Conservation (phyloP, 2,797 vertebrate species). For the Pterois miles region DNA sequence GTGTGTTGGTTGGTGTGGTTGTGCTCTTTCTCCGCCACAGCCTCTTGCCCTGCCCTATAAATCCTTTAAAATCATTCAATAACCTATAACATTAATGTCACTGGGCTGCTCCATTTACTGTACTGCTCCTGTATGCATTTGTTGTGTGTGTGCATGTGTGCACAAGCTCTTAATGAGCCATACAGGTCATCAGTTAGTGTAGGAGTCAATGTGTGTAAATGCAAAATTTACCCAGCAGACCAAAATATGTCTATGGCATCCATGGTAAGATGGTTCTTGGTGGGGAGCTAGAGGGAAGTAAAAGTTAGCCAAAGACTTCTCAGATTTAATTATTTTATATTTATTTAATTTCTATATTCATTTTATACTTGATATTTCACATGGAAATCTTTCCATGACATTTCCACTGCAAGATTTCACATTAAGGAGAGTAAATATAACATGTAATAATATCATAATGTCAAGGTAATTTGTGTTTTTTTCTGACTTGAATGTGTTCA, state of each 20-base stretch:
- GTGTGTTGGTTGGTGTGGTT: no score
- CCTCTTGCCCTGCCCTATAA: slow-evolving; percentile 77
- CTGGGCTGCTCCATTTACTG: slow-evolving; percentile 74
- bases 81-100: slow-evolving; percentile 83
- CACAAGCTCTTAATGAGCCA: slow-evolving; percentile 38
- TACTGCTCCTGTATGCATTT: slow-evolving; percentile 48
- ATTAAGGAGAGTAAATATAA: neutral
- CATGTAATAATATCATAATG: no score
- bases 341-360: no score
- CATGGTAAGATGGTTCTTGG: slow-evolving; percentile 10
- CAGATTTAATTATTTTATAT: neutral
- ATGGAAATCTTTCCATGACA: neutral
- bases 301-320: slow-evolving; percentile 17
- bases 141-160: slow-evolving; percentile 52
- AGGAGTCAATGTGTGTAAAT: slow-evolving; percentile 34
- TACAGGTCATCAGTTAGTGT: slow-evolving; percentile 35
- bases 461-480: neutral
- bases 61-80: slow-evolving; percentile 81
- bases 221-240: slow-evolving; percentile 12
- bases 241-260: slow-evolving; percentile 31
- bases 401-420: neutral
- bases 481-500: neutral
- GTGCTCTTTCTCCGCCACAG: slow-evolving; percentile 62
- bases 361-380: neutral
- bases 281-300: slow-evolving; percentile 3